Evolutionary conservation across 2,888 invertebrate species (phyloP).

Genomic region (Rugalucina vietnamica): DNA sequence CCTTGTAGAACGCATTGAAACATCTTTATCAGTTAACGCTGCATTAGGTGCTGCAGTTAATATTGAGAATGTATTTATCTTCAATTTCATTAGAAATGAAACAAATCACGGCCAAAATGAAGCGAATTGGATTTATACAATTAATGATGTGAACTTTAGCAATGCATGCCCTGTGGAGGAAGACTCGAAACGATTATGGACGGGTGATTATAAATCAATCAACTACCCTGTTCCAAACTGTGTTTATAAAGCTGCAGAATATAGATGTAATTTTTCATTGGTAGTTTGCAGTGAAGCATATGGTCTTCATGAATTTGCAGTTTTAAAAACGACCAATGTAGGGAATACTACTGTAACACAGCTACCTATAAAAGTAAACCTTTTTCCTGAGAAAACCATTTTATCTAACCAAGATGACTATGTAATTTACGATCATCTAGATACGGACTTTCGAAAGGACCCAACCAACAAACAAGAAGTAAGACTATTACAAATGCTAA

Average conservation of each 20-base stretch:
- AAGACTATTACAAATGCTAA: not conserved
- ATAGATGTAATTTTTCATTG: not conserved
- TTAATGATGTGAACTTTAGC: not conserved
- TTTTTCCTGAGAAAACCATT: not conserved
- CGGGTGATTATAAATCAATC: not conserved
- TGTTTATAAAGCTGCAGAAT: not conserved
- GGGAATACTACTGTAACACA: not conserved
- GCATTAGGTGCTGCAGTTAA: not conserved
- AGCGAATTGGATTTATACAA: not conserved
- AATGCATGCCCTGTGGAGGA: no score
- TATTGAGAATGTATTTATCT: not conserved
- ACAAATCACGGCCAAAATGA: not conserved
- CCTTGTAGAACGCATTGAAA: not conserved
- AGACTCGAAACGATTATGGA: not conserved
- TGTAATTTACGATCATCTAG: not conserved
- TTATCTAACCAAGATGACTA: not conserved
- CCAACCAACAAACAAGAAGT: not conserved
- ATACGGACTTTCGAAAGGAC: no score
- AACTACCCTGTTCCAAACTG: not conserved
- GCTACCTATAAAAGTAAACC: not conserved
- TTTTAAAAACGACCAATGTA: not conserved
- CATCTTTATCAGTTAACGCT: not conserved
- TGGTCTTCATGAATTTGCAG: not conserved
- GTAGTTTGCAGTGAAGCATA: not conserved
- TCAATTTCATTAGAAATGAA: not conserved